Base-by-base conservation (phyloP, 2,113 vertebrate genomes). In the Gopherus flavomarginatus region DNA sequence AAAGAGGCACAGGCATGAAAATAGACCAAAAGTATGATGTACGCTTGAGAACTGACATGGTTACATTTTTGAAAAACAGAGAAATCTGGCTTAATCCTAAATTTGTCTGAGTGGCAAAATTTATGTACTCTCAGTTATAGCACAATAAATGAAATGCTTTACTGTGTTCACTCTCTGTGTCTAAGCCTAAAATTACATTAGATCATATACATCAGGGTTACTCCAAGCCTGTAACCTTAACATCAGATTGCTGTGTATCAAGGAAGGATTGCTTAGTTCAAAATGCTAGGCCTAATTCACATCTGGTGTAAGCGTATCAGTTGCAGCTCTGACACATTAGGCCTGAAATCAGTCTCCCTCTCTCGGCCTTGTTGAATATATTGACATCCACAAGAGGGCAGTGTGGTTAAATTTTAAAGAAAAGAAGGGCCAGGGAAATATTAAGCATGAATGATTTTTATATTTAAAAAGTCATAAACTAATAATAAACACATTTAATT, bases 311-410 rank as follows among this genome's bases (percentile, higher is more conserved):
- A 38, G 5, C 35, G 11, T 38, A 42, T 78, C 52, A 44, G 16
- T 62, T 75, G 38, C 53, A 29, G 49, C 26, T 6, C 16, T 21
- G 69, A 49, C 62, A 1, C 7, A 27, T 72, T 47, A 56, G 56
- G 89, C 59, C 1, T 27, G 50, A 42, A 29, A 53, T 42, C 75
- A 26, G 29, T 4, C 17, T 17, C 27, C 13, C 54, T 47, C 84
- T 2, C 3, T 80, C 2, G 0, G 19, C 82, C 69, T 42, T 94
- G 95, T 35, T 54, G 31, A 83, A 78, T 84, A 95, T 81, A 31
- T 93, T 92, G 95, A 89, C 38, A 90, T 96, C 98, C 98, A 98
- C 98, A 91, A 96, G 98, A 97, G 98, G 98, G 98, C 98, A 98
- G 98, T 97, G 89, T 98, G 83, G 97, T 97, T 96, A 98, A 97